phyloP scores from a whole-genome alignment of 2,797 vertebrate genomes.

The Poeciliopsis presidionis region DNA sequence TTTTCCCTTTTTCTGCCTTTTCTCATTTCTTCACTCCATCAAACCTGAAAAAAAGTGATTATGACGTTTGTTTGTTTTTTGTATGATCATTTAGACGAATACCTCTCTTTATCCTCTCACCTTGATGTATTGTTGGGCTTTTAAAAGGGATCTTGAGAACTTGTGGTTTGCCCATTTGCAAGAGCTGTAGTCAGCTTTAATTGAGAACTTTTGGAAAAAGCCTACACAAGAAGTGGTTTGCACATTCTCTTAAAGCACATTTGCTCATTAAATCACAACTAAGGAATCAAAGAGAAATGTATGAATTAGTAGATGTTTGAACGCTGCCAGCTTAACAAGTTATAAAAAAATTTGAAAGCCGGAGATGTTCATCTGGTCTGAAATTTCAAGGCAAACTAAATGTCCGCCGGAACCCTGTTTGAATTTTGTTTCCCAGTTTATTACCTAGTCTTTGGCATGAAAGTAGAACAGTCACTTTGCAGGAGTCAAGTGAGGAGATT shows the following conservation, averaged over 20 bases:
- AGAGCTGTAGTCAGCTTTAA: not conserved
- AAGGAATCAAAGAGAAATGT: not conserved
- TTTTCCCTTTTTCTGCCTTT: conserved; percentile 22
- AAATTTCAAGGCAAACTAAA: not conserved
- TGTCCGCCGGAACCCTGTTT: not conserved
- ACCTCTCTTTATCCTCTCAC: conserved; percentile 1
- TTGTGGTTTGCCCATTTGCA: not conserved
- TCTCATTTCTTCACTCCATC: conserved; percentile 8
- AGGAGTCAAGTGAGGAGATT: not conserved
- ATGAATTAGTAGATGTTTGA: not conserved
- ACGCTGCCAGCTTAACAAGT: not conserved
- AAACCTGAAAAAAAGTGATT: conserved; percentile 14
- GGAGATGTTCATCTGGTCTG: not conserved
- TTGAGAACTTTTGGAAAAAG: conserved; percentile 7
- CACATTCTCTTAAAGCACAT: not conserved
- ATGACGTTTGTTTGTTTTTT: not conserved
- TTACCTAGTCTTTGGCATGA: not conserved
- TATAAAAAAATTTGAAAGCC: not conserved
- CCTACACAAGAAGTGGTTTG: conserved; percentile 7
- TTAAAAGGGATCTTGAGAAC: not conserved
- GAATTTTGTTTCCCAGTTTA: not conserved
- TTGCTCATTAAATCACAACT: not conserved
- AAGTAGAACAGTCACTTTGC: not conserved
- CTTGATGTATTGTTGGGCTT: not conserved
- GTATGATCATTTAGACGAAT: conserved; percentile 28